phyloP scores from a whole-genome alignment of 2,888 invertebrate species.

The Andrena dorsata region DNA sequence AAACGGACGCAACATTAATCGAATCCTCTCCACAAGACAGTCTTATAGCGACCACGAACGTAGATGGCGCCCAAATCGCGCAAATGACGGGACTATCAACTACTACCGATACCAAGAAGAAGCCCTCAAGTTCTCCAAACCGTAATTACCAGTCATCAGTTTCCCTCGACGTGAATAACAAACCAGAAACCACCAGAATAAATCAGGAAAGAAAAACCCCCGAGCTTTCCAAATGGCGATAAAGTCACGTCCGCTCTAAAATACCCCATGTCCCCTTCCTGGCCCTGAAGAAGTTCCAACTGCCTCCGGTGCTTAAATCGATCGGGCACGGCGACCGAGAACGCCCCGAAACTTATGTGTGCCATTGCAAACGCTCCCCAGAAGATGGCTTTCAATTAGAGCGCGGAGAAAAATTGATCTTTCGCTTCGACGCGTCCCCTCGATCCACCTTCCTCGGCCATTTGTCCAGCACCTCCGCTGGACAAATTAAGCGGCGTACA shows the following conservation, averaged over 20 bases:
- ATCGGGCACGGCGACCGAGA: not conserved
- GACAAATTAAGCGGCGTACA: constrained; percentile 30
- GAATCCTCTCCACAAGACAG: no score
- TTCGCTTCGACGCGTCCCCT: constrained; percentile 26
- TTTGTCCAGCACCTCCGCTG: not conserved
- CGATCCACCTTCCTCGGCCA: not conserved
- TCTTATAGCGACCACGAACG: no score
- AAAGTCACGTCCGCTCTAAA: constrained; percentile 15
- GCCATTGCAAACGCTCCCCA: constrained; percentile 10
- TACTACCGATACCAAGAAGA: no score
- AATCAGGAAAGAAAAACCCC: not conserved
- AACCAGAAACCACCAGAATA: not conserved
- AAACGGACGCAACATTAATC: no score
- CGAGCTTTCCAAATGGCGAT: not conserved
- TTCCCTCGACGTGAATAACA: not conserved
- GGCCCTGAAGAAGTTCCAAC: not conserved
- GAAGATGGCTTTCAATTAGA: constrained; percentile 49
- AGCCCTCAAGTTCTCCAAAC: no score
- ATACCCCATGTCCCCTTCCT: not conserved
- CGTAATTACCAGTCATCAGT: no score
- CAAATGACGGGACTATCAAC: no score
- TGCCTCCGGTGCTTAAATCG: constrained; percentile 32
- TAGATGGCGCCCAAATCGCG: no score
- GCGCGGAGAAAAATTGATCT: constrained; percentile 27
- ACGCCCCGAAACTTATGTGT: constrained; percentile 28